phyloP scores from a whole-genome alignment of 2,888 invertebrate genomes.

The Venusia cambrica region DNA sequence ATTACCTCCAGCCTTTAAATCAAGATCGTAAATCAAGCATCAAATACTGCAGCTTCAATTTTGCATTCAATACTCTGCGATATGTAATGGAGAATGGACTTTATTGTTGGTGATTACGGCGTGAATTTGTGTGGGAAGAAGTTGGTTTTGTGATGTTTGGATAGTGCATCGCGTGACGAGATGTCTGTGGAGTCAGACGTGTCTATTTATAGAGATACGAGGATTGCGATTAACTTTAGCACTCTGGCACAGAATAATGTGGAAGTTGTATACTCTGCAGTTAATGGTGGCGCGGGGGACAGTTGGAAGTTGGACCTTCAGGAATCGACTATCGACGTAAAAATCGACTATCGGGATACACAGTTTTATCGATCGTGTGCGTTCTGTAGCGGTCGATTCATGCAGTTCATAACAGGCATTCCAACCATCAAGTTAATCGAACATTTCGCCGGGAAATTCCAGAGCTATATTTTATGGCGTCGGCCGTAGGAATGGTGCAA shows the following conservation, averaged over 20 bases:
- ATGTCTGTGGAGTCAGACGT: conserved; percentile 69
- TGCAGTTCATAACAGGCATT: conserved; percentile 9
- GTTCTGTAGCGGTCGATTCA: conserved; percentile 25
- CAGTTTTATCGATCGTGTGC: conserved; percentile 47
- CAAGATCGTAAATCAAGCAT: conserved; percentile 25
- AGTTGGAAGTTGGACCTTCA: conserved; percentile 37
- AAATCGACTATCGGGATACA: background rate
- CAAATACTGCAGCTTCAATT: conserved; percentile 26
- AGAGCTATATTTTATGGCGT: conserved; percentile 4
- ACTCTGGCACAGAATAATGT: conserved; percentile 29
- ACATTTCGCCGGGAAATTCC: conserved; percentile 8
- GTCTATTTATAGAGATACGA: conserved; percentile 69
- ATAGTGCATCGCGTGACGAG: conserved; percentile 36
- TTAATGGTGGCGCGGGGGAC: conserved; percentile 42
- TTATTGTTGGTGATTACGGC: conserved; percentile 31
- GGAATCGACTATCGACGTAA: conserved; percentile 36
- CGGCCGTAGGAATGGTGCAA: conserved; percentile 4
- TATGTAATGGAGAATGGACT: conserved; percentile 31
- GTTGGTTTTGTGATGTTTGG: conserved; percentile 36
- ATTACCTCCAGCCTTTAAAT: conserved; percentile 26
- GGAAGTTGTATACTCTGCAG: conserved; percentile 24
- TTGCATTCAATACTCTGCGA: conserved; percentile 15
- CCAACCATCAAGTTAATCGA: conserved; percentile 11
- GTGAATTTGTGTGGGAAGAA: conserved; percentile 31
- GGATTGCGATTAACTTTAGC: conserved; percentile 55